phyloP scores from a whole-genome alignment of 2,888 invertebrate species.

The Ametastegia equiseti region DNA sequence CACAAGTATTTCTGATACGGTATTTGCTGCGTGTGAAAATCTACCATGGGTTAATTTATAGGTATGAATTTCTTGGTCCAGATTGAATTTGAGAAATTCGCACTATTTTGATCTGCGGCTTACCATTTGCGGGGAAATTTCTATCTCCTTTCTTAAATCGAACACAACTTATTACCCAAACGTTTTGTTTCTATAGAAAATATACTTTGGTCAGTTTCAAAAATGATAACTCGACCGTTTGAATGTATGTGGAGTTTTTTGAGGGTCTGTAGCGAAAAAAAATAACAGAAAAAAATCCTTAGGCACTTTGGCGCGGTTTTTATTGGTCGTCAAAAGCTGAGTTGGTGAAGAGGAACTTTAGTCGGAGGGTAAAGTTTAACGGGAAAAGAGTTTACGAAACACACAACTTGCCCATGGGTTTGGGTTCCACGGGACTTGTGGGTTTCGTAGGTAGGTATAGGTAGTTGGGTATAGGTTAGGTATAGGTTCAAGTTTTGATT shows the following conservation, averaged over 20 bases:
- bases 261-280: neutral
- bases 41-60: neutral
- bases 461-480: neutral
- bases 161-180: too few species aligned
- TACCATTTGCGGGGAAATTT: neutral
- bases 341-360: slow-evolving; percentile 14
- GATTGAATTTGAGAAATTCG: neutral
- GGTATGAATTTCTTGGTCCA: neutral
- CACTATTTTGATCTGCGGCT: neutral
- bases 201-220: too few species aligned
- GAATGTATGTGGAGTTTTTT: neutral
- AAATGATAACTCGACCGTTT: neutral
- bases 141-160: too few species aligned
- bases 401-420: neutral
- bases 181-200: too few species aligned
- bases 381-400: slow-evolving; percentile 13
- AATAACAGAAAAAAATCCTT: neutral
- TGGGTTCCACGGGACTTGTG: too few species aligned
- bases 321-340: neutral
- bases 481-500: slow-evolving; percentile 13
- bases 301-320: neutral
- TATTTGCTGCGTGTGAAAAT: slow-evolving; percentile 14
- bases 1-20: neutral
- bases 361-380: slow-evolving; percentile 20
- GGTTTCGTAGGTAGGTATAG: too few species aligned